Percentiles rank a stretch among this genome's conserved stretches.
phyloP scores from a whole-genome alignment of 2,113 vertebrate species.

The Grammomys dolichurus region DNA sequence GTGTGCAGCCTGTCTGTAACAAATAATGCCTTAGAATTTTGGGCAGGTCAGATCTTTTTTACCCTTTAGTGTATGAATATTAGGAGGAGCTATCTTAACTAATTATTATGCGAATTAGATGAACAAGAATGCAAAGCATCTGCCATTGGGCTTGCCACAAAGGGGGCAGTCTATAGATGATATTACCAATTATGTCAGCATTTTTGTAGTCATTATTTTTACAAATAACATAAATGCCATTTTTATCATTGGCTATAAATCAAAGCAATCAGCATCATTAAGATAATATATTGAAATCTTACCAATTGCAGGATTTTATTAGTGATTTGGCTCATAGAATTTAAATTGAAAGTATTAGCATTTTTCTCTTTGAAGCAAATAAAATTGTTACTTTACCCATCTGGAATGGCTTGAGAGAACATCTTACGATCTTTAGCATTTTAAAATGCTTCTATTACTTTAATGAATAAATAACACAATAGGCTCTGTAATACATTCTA shows the following conservation, averaged over 20 bases:
- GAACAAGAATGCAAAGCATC: not conserved
- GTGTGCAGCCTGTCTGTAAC: not conserved
- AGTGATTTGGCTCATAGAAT: conserved; percentile 52
- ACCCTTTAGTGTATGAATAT: not conserved
- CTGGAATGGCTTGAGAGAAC: conserved; percentile 49
- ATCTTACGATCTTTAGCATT: conserved; percentile 52
- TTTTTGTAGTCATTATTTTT: not conserved
- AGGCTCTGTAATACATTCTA: conserved; percentile 1
- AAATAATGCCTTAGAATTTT: not conserved
- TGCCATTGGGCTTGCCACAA: not conserved
- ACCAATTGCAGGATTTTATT: conserved; percentile 64
- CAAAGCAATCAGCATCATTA: conserved; percentile 61
- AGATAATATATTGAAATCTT: conserved; percentile 55
- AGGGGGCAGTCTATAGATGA: not conserved
- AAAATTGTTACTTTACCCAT: conserved; percentile 62
- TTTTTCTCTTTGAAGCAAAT: conserved; percentile 60
- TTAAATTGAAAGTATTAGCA: conserved; percentile 64
- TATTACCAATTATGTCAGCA: conserved; percentile 35
- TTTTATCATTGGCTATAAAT: conserved; percentile 60
- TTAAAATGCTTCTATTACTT: conserved; percentile 57
- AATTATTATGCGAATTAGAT: not conserved
- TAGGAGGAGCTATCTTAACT: not conserved
- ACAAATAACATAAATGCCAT: not conserved
- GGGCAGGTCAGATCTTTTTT: not conserved
- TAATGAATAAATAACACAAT: conserved; percentile 34